phyloP scores from a whole-genome alignment of 2,888 invertebrate species.

The Rhyacophila evoluta region DNA sequence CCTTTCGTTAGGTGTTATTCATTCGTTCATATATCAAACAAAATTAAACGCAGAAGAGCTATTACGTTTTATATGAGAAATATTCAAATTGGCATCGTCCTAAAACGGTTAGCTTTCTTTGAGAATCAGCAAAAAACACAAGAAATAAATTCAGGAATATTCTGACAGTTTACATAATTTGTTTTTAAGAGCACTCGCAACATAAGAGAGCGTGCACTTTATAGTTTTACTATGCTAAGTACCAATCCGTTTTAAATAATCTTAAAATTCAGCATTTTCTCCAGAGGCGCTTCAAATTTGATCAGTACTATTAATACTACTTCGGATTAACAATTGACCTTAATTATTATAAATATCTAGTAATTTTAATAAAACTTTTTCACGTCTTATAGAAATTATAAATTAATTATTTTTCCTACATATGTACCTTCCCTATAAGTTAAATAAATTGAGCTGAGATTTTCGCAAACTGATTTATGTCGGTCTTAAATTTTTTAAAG shows the following conservation, averaged over 20 bases:
- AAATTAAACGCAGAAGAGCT: conserved; percentile 24
- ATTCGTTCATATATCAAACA: conserved; percentile 7
- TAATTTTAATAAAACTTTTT: too few relatives aligned
- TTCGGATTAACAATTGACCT: too few relatives aligned
- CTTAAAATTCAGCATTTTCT: neutral
- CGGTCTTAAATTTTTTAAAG: too few relatives aligned
- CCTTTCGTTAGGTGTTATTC: neutral
- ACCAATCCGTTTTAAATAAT: conserved; percentile 39
- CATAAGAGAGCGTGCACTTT: conserved; percentile 45
- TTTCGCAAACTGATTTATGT: too few relatives aligned
- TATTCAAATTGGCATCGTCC: conserved; percentile 18
- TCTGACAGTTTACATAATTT: conserved; percentile 51
- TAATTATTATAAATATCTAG: too few relatives aligned
- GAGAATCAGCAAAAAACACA: conserved; percentile 20
- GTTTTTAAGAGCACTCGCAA: conserved; percentile 43
- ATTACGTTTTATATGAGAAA: conserved; percentile 22
- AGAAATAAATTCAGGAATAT: conserved; percentile 28
- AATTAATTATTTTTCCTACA: too few relatives aligned
- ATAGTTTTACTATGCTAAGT: conserved; percentile 50
- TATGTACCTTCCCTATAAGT: too few relatives aligned
- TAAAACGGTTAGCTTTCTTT: conserved; percentile 18
- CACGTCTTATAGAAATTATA: too few relatives aligned
- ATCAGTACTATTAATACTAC: too few relatives aligned
- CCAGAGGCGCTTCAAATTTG: neutral
- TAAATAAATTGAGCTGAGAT: too few relatives aligned